Base-by-base conservation (phyloP, 2,113 vertebrate genomes). In the Physeter macrocephalus region DNA sequence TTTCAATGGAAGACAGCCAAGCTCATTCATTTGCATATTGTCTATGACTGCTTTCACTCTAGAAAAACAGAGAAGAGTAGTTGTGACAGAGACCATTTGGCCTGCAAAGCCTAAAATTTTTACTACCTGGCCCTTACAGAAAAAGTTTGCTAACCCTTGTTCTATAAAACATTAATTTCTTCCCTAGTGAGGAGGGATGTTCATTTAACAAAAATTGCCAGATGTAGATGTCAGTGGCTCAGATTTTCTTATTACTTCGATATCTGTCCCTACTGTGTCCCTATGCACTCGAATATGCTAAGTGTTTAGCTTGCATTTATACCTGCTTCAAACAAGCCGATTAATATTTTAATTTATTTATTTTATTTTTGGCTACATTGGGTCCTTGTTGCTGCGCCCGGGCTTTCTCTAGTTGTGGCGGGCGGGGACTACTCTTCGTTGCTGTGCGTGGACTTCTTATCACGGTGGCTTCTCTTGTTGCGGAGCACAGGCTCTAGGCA, bases 91-190 rank as follows among this genome's bases (percentile, higher is more conserved):
- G 34, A 49, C 4, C 12, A 78, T 25, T 9, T 36, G 12, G 36
- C 8, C 23, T 31, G 2, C 23, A 62, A 80, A 92, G 12, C 13
- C 11, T 17, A 5, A 31, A 43, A 11, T 20, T 46, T 52, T 21
- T 69, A 39, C 11, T 4, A 3, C 4, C 14, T 54, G 34, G 2
- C 3, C 18, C 7, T 13, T n/a, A 15, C 3, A 7, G 23, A 59
- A 75, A 87, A 49, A 7, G 0, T 49, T 18, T 43, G 0, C 23
- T 52, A 46, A 6, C 7, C 2, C 9, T 4, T 64, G 0, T 46
- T 54, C 36, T 78, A 52, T 52, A 61, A 85, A 91, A 72, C 8
- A 43, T 36, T 64, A 23, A 74, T 57, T 72, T 88, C 6, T 64
- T 91, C 31, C 62, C 36, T 41, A 59, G 8, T 49, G 46, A 59